phyloP scores from a whole-genome alignment of 2,888 invertebrate species.

The Ophraella communa region DNA sequence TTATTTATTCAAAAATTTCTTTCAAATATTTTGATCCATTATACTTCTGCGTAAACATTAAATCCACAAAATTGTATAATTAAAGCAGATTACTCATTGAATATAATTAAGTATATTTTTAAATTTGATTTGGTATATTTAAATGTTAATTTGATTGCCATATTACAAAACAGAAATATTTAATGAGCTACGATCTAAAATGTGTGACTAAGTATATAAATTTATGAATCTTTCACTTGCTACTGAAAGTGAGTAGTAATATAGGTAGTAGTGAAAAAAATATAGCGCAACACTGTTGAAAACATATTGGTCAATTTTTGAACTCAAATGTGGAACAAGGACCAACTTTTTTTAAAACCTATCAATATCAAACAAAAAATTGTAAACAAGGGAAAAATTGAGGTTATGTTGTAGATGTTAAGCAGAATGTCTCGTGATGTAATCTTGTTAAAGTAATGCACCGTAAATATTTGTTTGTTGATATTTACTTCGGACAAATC shows the following conservation, averaged over 20 bases:
- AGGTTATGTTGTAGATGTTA: constrained; percentile 43
- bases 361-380: constrained; percentile 32
- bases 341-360: constrained; percentile 14
- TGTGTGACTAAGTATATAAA: neutral
- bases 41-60: too few species aligned
- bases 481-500: constrained; percentile 34
- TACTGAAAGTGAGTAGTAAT: neutral
- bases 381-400: constrained; percentile 23
- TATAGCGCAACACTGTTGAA: neutral
- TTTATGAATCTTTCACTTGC: neutral
- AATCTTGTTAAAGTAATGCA: constrained; percentile 41
- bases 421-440: constrained; percentile 37
- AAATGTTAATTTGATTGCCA: constrained; percentile 28
- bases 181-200: neutral
- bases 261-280: neutral
- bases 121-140: constrained; percentile 19
- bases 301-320: neutral
- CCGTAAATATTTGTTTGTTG: constrained; percentile 46
- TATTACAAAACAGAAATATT: constrained; percentile 14
- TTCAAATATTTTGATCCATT: too few species aligned
- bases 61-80: neutral
- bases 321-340: constrained; percentile 1
- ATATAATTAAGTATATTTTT: neutral
- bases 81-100: neutral
- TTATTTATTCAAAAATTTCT: too few species aligned